Base-by-base conservation (phyloP, 1,140 invertebrate species). In the Steinernema feltiae region DNA sequence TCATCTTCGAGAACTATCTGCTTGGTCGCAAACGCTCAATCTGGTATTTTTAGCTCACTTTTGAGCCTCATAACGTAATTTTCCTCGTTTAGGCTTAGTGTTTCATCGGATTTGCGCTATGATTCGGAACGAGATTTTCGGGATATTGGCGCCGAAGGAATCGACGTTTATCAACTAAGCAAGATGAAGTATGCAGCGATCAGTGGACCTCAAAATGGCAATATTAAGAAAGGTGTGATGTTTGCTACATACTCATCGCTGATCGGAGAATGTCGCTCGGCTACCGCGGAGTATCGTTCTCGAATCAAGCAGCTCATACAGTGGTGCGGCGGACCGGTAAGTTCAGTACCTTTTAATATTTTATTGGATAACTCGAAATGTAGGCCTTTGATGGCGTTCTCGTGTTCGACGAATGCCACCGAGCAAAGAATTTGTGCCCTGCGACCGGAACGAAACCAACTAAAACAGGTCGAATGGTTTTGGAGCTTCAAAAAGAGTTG, bases 341-440 rank as follows among this genome's bases (percentile, higher is more conserved):
- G 97, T 87, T 97, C 96, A 87, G 95, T 97, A 87, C 95, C 95
- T 73, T 87, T 92, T 79, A 91, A 92, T 91, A 63, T 12, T 15
- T 21, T 29, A 41, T 74, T 80, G 32, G n/a, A 29, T 2, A 2
- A 80, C 0, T 35, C 21, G 15, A 41, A 41, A 7, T 77, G 0
- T 69, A 78, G 69, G 84, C 86, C 41, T 85, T 82, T 72, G 85
- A 85, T 46, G 85, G 85, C 29, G 77, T 79, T 85, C 96, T 99
- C 84, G 91, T 99, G 30, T 99, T 99, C 89, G 97, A 99, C 88
- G 97, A 99, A 87, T 99, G 97, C 89, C 97, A 99, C 88, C 92
- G 95, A 82, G 97, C 97, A 0, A 99, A 99, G 88, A 99, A 99
- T 89, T 88, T 99, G n/a, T 96, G 93, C 85, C 95, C 97, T 15